Conservation (phyloP, 2,888 invertebrate species). For the Pandemis heparana region DNA sequence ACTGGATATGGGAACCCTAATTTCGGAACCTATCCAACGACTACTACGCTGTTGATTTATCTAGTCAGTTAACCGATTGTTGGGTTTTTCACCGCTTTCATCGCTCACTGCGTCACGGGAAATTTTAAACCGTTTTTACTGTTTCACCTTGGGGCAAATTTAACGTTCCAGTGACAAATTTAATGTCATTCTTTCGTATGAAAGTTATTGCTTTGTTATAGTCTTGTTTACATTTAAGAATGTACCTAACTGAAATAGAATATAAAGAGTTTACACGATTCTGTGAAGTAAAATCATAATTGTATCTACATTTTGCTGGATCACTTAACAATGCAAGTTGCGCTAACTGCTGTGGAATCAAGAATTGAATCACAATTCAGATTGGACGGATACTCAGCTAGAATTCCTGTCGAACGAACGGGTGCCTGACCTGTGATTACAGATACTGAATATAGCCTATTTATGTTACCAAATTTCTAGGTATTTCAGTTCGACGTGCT, state of each 20-base stretch:
- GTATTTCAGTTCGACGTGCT: background rate
- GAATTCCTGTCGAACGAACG: constrained; percentile 12
- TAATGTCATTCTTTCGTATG: background rate
- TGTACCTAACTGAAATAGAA: background rate
- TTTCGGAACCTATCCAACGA: constrained; percentile 19
- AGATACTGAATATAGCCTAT: background rate
- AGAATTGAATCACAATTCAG: constrained; percentile 17
- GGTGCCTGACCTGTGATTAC: constrained; percentile 3
- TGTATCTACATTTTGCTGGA: constrained; percentile 8
- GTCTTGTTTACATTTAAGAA: background rate
- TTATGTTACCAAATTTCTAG: background rate
- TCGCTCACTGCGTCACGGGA: background rate
- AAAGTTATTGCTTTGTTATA: background rate
- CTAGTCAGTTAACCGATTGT: constrained; percentile 4
- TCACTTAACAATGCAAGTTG: constrained; percentile 23
- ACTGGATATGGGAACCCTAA: constrained; percentile 23
- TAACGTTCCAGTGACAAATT: background rate
- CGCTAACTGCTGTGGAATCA: constrained; percentile 23
- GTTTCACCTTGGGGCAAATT: background rate
- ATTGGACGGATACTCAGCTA: constrained; percentile 17
- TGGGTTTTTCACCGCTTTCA: background rate
- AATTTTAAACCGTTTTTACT: background rate
- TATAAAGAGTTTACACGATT: too few species aligned
- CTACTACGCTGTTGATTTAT: constrained; percentile 19
- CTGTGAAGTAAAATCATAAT: background rate